These are phyloP conservation scores for Brachionus koreanus DNA, from an alignment of 1,140 invertebrate species.

Conservation along the genomic window DNA sequence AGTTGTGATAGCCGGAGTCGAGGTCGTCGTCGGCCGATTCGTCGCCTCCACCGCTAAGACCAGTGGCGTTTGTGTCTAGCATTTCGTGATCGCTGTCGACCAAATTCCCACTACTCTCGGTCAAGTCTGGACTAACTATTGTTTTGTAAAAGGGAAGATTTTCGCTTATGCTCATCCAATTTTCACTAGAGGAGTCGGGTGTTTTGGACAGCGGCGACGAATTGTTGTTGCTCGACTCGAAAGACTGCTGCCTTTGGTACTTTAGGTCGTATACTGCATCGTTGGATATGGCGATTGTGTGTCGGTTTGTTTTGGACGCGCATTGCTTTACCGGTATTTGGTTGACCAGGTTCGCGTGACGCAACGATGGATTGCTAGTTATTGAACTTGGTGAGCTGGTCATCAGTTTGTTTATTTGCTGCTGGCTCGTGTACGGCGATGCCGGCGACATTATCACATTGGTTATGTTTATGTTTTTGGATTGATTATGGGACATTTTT, in stretches of 20 bases:
- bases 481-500: conserved; percentile 13
- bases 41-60: conserved; percentile 16
- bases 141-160: not conserved
- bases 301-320: not conserved
- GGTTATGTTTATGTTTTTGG: conserved; percentile 16
- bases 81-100: conserved; percentile 39
- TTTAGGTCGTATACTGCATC: not conserved
- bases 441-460: conserved; percentile 2
- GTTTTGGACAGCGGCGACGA: conserved; percentile 38
- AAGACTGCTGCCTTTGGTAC: not conserved
- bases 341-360: not conserved
- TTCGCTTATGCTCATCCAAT: conserved; percentile 34
- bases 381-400: not conserved
- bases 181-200: conserved; percentile 23
- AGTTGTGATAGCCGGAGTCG: not conserved
- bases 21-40: conserved; percentile 38
- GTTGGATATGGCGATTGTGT: conserved; percentile 12
- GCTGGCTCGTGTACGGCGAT: not conserved
- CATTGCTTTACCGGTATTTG: not conserved
- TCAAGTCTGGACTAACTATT: not conserved
- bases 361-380: not conserved
- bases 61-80: not conserved
- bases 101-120: conserved; percentile 10
- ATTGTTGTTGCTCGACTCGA: conserved; percentile 26
- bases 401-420: conserved; percentile 1